phyloP scores from a whole-genome alignment of 2,888 invertebrate genomes.

The Acleris holmiana region DNA sequence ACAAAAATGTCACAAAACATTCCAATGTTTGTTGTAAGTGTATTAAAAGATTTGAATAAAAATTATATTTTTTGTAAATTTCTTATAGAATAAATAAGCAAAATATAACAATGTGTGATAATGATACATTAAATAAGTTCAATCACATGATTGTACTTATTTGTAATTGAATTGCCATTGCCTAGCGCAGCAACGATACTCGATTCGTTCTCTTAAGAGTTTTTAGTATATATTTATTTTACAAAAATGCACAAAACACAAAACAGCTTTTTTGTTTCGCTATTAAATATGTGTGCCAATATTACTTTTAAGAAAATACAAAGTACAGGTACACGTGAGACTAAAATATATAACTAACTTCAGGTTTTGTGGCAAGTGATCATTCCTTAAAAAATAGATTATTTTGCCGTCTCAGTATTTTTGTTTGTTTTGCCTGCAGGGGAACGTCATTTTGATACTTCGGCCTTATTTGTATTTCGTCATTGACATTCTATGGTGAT shows the following conservation, averaged over 20 bases:
- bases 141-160: not conserved
- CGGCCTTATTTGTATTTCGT: too few relatives aligned
- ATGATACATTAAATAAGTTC: conserved; percentile 9
- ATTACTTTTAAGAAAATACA: conserved; percentile 34
- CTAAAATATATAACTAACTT: conserved; percentile 43
- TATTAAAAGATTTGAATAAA: conserved; percentile 21
- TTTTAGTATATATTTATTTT: too few relatives aligned
- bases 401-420: too few relatives aligned
- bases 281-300: conserved; percentile 57
- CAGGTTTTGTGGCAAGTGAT: not conserved
- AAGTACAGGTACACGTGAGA: conserved; percentile 41
- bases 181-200: not conserved
- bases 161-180: not conserved
- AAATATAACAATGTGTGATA: conserved; percentile 22
- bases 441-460: too few relatives aligned
- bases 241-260: not conserved
- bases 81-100: conserved; percentile 26
- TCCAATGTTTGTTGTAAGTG: conserved; percentile 25
- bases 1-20: conserved; percentile 33
- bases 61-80: conserved; percentile 33
- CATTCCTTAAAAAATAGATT: conserved; percentile 10
- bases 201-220: not conserved
- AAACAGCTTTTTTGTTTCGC: conserved; percentile 18
- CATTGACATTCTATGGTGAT: too few relatives aligned
- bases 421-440: too few relatives aligned